A percentile compares a stretch with the other conserved stretches of the same genome.
Evolutionary conservation across 2,888 invertebrate genomes (phyloP).

Genomic region (Palloptera scutellata): DNA sequence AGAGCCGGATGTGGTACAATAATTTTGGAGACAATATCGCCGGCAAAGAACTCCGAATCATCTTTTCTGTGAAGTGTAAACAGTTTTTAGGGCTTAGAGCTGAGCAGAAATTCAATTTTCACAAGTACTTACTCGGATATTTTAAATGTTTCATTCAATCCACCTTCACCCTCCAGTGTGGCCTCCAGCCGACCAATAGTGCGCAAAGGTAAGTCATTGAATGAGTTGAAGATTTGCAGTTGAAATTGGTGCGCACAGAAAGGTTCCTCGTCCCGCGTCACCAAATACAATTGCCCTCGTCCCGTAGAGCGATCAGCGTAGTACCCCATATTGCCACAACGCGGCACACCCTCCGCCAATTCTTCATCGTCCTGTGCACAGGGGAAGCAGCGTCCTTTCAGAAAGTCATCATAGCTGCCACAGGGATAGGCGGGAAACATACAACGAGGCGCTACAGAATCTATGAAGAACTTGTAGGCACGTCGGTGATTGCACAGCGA

Average conservation of each 20-base stretch:
- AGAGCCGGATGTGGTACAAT: slow-evolving; percentile 89
- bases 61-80: slow-evolving; percentile 71
- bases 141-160: slow-evolving; percentile 87
- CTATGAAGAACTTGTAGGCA: slow-evolving; percentile 93
- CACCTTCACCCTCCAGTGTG: slow-evolving; percentile 80
- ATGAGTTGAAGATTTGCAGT: slow-evolving; percentile 80
- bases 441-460: slow-evolving; percentile 90
- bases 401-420: slow-evolving; percentile 81
- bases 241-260: slow-evolving; percentile 94
- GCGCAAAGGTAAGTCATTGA: slow-evolving; percentile 69
- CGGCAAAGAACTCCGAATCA: slow-evolving; percentile 76
- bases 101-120: neutral
- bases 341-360: slow-evolving; percentile 64
- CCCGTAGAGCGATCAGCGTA: slow-evolving; percentile 86
- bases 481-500: slow-evolving; percentile 92
- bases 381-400: slow-evolving; percentile 80
- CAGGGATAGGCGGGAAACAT: slow-evolving; percentile 93
- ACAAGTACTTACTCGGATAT: slow-evolving; percentile 76
- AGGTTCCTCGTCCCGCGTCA: slow-evolving; percentile 90
- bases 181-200: slow-evolving; percentile 78
- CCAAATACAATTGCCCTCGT: slow-evolving; percentile 84
- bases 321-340: slow-evolving; percentile 93
- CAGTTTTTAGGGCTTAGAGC: neutral
- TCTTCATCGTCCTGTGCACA: slow-evolving; percentile 66
- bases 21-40: slow-evolving; percentile 79